phyloP scores from a whole-genome alignment of 2,888 invertebrate species.

The Hydrotaea diabolus region DNA sequence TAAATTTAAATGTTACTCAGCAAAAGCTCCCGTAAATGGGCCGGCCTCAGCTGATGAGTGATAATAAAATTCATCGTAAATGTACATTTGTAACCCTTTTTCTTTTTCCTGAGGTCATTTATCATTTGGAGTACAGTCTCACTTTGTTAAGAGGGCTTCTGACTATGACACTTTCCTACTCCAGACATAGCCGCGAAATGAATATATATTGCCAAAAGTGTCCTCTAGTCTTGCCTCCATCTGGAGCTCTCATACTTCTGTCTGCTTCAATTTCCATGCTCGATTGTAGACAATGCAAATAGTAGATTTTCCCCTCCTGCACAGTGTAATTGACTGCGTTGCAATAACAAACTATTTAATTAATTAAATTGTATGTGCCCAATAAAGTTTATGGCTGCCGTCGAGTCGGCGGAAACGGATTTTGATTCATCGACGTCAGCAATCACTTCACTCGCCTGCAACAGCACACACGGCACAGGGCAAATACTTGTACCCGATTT shows the following conservation, averaged over 20 bases:
- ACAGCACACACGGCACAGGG: not conserved
- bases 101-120: slow-evolving; percentile 42
- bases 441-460: not conserved
- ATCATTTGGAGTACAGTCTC: slow-evolving; percentile 46
- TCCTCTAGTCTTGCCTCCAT: slow-evolving; percentile 9
- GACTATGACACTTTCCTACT: not conserved
- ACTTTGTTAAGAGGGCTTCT: not conserved
- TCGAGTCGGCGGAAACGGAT: slow-evolving; percentile 45
- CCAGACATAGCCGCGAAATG: slow-evolving; percentile 16
- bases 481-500: slow-evolving; percentile 18
- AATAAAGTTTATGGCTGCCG: slow-evolving; percentile 31
- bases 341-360: slow-evolving; percentile 40
- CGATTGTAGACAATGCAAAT: slow-evolving; percentile 19
- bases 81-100: slow-evolving; percentile 42
- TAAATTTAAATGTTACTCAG: slow-evolving; percentile 42
- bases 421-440: slow-evolving; percentile 33
- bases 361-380: slow-evolving; percentile 50
- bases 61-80: slow-evolving; percentile 26
- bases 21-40: not conserved
- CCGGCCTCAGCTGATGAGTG: slow-evolving; percentile 51
- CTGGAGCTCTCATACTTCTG: not conserved
- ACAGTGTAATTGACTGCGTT: slow-evolving; percentile 20
- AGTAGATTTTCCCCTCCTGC: not conserved
- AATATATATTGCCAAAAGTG: slow-evolving; percentile 7
- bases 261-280: not conserved